Evolutionary conservation across 2,888 invertebrate species (phyloP), one percentile per base, ranked within the genome.

Genomic region (Stenotaenia linearis): DNA sequence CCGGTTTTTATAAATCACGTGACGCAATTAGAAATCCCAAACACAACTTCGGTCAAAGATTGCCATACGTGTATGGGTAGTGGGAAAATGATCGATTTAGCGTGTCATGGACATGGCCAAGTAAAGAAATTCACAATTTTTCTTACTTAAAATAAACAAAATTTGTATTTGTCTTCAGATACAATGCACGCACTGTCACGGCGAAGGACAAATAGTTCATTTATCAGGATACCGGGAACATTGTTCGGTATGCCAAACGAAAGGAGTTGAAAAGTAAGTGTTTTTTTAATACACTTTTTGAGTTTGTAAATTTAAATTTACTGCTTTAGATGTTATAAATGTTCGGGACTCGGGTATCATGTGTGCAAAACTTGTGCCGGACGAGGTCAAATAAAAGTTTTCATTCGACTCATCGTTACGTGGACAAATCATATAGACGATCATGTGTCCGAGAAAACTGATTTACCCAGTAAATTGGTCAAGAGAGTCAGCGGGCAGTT

Each of bases 351-450:
- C 18, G 78, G 78, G 28, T 78, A 30, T n/a, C 78, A 78, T 9
- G 40, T 30, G 6, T 78, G 78, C 28, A 50, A 61, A 9, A 84
- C 85, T 1, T 88, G 88, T 82, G 85, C 87, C 77, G 86, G 86
- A 5, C 85, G 85, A 79, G 87, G 87, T 10, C 87, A 87, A 79
- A 85, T 88, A 23, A 87, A 86, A 80, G 88, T 87, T 82, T 88
- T 84, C 83, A 87, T 88, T 81, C 86, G 86, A 79, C 84, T 88
- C 25, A 87, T 86, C 12, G 85, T 88, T 75, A 86, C 86, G 74
- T 88, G 87, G 87, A 88, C 86, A 80, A 88, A 87, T 81, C 87
- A 88, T 80, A 84, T 86, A 9, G 86, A 88, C 32, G 88, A 89
- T 81, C 87, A 88, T 83, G 87, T 89, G 40, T 85, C 86, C 30